Evolutionary conservation across 2,888 invertebrate genomes (phyloP), one percentile per base, ranked within the genome.

Genomic region (Tigriopus californicus): DNA sequence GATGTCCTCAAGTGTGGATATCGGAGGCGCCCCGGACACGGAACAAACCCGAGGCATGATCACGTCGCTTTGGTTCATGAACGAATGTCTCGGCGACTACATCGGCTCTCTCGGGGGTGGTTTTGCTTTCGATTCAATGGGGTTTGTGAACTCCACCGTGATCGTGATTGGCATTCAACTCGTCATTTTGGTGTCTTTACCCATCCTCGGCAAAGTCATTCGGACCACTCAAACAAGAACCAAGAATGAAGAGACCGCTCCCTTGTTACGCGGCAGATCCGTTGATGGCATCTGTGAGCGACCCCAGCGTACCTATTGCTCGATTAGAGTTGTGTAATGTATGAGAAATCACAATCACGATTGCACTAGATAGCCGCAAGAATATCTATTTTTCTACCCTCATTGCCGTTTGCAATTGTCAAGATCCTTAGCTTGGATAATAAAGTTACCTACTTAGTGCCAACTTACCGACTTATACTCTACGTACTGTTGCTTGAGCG

Each of bases 1-100:
- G 56, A 56, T 56, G 56, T 25, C 20, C 18, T 20, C 42, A 22
- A 56, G 56, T 25, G 56, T 56, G 15, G 56, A 20, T 11, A 33
- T 33, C 33, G n/a, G 15, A 4, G 56, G 56, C 12, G 56, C 56
- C 15, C 20, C 56, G 8, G 56, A 56, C 46, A 42, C 46, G n/a
- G 56, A 56, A 13, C 56, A 56, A 46, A 56, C 56, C n/a, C 44
- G 56, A 15, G 44, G 56, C 44, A 56, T 56, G 56, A 56, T 56
- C 18, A 56, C 56, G n/a, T 56, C 56, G 4, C 44, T 56, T 15
- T 56, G 56, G 56, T 56, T 56, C 15, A 20, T 56, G 6, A 46
- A 20, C 22, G 56, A 56, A 24, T 25, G 33, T 33, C 2, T 56
- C 1, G 56, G 25, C 12, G 56, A 46, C 13, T 56, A 46, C 11